phyloP scores from a whole-genome alignment of 2,113 vertebrate species.

The Cheirogaleus medius region DNA sequence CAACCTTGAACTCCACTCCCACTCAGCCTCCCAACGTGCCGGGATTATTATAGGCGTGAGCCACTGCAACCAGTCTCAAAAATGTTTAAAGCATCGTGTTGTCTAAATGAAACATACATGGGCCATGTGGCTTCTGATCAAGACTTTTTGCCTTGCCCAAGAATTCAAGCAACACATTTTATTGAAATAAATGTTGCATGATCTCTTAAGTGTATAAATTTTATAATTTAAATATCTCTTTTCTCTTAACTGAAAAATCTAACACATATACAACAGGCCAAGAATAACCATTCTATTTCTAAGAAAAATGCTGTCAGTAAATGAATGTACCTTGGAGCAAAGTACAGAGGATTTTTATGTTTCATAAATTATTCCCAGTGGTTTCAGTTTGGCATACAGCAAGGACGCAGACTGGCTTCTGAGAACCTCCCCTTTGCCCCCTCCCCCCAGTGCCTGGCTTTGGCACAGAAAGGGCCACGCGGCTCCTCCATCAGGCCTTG shows the following conservation, averaged over 20 bases:
- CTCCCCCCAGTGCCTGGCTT: background rate
- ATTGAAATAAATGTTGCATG: constrained; percentile 54
- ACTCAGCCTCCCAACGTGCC: no score
- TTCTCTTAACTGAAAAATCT: constrained; percentile 54
- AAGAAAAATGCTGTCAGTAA: constrained; percentile 47
- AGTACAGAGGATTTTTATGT: background rate
- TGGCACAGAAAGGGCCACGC: background rate
- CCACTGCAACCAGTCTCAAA: no score
- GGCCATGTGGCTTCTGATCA: background rate
- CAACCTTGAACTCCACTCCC: no score
- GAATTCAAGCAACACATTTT: constrained; percentile 55
- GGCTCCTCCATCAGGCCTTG: background rate
- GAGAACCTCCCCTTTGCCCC: background rate
- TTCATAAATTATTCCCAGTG: background rate
- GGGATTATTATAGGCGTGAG: no score
- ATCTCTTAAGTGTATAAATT: constrained; percentile 46
- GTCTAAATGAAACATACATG: constrained; percentile 35
- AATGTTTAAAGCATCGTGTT: background rate
- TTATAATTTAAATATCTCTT: constrained; percentile 57
- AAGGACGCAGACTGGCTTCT: background rate
- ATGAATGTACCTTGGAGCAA: background rate
- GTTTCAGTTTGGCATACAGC: background rate
- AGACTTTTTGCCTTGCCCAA: constrained; percentile 18
- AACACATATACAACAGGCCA: constrained; percentile 31
- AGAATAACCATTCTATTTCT: constrained; percentile 26